Evolutionary conservation across 2,113 vertebrate genomes (phyloP).

Genomic region (Bos javanicus): DNA sequence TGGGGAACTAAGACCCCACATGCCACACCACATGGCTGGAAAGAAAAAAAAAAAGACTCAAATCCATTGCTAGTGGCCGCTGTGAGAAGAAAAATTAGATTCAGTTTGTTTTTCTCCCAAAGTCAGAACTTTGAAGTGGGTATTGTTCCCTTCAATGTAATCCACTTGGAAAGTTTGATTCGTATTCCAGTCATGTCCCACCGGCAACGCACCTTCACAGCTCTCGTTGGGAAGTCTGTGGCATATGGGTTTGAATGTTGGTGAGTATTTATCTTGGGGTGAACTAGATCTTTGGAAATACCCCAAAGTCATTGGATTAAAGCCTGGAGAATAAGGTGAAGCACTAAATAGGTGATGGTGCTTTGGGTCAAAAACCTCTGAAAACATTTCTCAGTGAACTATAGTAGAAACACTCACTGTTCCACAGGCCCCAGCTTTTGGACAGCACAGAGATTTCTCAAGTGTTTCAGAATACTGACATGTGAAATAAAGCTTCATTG

Average conservation of each 20-base stretch:
- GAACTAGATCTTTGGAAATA: neutral
- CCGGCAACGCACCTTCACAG: neutral
- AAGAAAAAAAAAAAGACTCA: neutral
- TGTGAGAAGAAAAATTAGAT: neutral
- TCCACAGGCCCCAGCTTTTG: neutral
- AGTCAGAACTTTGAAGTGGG: neutral
- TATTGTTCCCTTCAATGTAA: fast-evolving
- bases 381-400: neutral
- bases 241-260: neutral
- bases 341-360: neutral
- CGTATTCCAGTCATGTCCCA: fast-evolving
- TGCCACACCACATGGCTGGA: neutral
- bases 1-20: neutral
- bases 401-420: neutral
- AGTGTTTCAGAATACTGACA: neutral
- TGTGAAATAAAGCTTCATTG: neutral
- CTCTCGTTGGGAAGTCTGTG: neutral
- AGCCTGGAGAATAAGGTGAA: neutral
- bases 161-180: neutral
- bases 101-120: neutral
- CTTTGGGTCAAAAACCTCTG: neutral
- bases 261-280: neutral
- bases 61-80: neutral
- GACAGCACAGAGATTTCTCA: neutral
- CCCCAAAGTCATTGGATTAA: neutral